These are phyloP conservation scores for Morinoia aosen DNA, from an alignment of 2,888 invertebrate genomes.

Conservation along the genomic window DNA sequence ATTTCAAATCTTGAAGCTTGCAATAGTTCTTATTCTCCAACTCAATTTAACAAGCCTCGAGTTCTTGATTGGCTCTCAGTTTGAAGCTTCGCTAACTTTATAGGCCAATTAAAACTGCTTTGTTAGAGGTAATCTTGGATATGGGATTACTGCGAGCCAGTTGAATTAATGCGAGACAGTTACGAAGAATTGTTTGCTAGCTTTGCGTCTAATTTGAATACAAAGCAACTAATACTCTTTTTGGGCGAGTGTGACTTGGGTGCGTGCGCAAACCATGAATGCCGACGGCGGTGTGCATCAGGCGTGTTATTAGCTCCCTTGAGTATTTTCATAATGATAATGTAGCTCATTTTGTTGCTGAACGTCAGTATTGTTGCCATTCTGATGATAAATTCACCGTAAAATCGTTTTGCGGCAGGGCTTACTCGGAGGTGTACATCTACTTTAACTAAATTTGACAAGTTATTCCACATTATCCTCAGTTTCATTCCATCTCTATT, in stretches of 20 bases:
- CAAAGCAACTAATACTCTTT: constrained; percentile 3
- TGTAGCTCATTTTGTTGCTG: too few relatives aligned
- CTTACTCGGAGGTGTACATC: too few relatives aligned
- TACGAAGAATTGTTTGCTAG: constrained; percentile 46
- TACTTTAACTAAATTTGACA: too few relatives aligned
- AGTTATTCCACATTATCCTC: too few relatives aligned
- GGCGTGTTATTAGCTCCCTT: background rate
- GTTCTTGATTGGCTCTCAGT: constrained; percentile 48
- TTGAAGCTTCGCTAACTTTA: constrained; percentile 52
- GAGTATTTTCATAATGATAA: background rate
- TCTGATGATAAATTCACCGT: too few relatives aligned
- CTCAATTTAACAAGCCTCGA: constrained; percentile 47
- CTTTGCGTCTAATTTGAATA: constrained; percentile 34
- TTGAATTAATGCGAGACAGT: constrained; percentile 45
- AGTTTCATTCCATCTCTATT: too few relatives aligned
- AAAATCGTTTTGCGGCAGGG: too few relatives aligned
- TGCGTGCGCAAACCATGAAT: background rate
- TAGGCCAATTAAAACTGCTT: constrained; percentile 49
- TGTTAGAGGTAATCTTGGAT: constrained; percentile 49
- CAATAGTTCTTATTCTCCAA: constrained; percentile 42
- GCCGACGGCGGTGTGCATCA: background rate
- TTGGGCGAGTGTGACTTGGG: background rate
- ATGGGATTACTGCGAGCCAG: constrained; percentile 31
- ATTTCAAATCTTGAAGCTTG: background rate
- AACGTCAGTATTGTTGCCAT: too few relatives aligned